phyloP scores from a whole-genome alignment of 2,113 vertebrate species.

The Oreochromis spilurus region DNA sequence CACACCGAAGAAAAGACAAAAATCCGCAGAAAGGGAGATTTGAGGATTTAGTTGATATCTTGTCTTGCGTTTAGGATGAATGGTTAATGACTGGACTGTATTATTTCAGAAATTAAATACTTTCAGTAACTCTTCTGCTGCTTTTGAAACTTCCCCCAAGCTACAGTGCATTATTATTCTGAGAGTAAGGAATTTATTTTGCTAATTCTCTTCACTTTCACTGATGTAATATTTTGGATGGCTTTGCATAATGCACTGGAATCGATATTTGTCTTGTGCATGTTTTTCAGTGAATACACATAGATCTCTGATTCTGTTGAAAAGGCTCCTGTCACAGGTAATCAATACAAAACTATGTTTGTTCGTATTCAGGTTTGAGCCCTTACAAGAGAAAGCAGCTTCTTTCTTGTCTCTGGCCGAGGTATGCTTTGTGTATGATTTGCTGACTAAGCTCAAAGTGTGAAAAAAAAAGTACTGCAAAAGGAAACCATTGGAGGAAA shows the following conservation, averaged over 20 bases:
- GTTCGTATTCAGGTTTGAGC: slow-evolving; percentile 23
- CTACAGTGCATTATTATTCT: neutral
- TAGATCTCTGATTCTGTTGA: slow-evolving; percentile 20
- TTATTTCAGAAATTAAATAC: neutral
- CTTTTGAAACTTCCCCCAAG: neutral
- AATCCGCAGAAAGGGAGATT: neutral
- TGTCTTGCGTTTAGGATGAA: neutral
- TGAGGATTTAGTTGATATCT: neutral
- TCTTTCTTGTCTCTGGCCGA: slow-evolving; percentile 30
- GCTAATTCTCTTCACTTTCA: neutral
- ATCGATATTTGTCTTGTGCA: slow-evolving; percentile 37
- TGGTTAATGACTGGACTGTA: neutral
- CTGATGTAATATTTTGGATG: slow-evolving; percentile 37
- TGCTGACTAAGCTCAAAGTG: slow-evolving; percentile 59
- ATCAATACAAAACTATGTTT: slow-evolving; percentile 62
- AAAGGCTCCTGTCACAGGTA: slow-evolving; percentile 46
- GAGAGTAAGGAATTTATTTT: neutral
- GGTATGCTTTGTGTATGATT: slow-evolving; percentile 41
- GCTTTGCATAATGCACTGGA: slow-evolving; percentile 38
- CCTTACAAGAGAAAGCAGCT: neutral
- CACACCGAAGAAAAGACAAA: neutral
- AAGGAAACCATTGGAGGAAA: slow-evolving; percentile 44
- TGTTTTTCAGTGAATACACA: slow-evolving; percentile 35
- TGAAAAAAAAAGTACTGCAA: slow-evolving; percentile 17
- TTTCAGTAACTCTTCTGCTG: neutral